phyloP scores from a whole-genome alignment of 2,797 vertebrate genomes.

The Chaunax sp. region DNA sequence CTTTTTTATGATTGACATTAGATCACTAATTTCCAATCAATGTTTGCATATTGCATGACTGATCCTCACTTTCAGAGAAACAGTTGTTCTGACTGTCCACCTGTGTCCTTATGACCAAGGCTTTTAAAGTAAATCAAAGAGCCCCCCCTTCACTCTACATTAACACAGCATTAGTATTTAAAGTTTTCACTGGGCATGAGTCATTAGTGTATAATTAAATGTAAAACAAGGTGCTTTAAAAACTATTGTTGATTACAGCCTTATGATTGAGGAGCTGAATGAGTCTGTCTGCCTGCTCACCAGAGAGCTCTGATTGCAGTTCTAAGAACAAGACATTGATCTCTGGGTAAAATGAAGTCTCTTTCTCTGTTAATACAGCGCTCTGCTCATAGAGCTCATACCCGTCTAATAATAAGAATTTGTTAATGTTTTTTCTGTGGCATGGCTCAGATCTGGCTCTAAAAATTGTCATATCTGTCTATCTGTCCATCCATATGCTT shows the following conservation, averaged over 20 bases:
- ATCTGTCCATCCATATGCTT: too few species aligned
- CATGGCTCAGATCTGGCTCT: constrained; percentile 67
- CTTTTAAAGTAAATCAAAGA: constrained; percentile 30
- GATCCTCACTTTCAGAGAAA: constrained; percentile 8
- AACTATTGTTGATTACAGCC: constrained; percentile 87
- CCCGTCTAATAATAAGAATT: constrained; percentile 79
- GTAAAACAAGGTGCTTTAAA: constrained; percentile 86
- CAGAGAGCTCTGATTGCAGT: constrained; percentile 87
- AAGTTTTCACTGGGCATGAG: constrained; percentile 85
- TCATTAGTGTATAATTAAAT: constrained; percentile 88
- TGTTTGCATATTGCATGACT: constrained; percentile 15
- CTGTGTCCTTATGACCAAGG: background rate
- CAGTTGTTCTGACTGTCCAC: background rate
- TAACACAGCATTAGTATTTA: constrained; percentile 90
- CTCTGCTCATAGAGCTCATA: constrained; percentile 81
- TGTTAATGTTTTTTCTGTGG: constrained; percentile 70
- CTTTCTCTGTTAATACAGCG: constrained; percentile 87
- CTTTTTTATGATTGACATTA: constrained; percentile 12
- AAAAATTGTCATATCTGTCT: too few species aligned
- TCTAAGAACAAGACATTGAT: constrained; percentile 89
- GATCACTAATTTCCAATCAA: constrained; percentile 6
- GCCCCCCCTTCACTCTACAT: constrained; percentile 70
- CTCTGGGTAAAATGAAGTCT: constrained; percentile 85
- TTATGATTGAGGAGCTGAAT: constrained; percentile 85
- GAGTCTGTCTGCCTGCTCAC: constrained; percentile 64